Conservation (phyloP, 2,113 vertebrate species). For the Caranx melampygus region DNA sequence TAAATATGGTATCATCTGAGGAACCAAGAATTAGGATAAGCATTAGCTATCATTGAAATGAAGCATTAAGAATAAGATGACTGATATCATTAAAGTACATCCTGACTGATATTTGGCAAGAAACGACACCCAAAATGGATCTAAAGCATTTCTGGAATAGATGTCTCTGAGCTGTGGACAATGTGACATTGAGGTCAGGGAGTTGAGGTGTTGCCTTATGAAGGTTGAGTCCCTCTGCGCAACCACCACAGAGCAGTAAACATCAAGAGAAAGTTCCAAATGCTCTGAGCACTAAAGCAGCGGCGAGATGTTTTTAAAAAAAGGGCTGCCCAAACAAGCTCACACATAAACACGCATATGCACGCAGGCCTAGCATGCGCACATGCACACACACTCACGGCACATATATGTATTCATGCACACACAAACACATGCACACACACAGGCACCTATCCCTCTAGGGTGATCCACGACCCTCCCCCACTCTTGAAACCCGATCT, state of each 20-base stretch:
- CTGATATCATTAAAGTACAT: neutral
- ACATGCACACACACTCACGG: slow-evolving; percentile 53
- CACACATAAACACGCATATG: slow-evolving; percentile 52
- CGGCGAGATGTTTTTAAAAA: slow-evolving; percentile 62
- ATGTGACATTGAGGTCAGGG: slow-evolving; percentile 40
- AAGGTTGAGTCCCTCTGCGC: slow-evolving; percentile 40
- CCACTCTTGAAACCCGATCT: slow-evolving; percentile 85
- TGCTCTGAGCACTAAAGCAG: slow-evolving; percentile 58
- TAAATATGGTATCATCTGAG: neutral
- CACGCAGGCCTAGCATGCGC: slow-evolving; percentile 46
- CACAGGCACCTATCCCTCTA: slow-evolving; percentile 81
- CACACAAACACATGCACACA: slow-evolving; percentile 48
- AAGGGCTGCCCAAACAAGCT: slow-evolving; percentile 72
- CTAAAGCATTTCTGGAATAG: slow-evolving; percentile 49
- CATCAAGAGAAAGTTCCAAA: slow-evolving; percentile 74
- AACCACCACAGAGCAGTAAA: slow-evolving; percentile 53
- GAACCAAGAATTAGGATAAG: neutral
- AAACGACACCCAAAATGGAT: slow-evolving; percentile 51
- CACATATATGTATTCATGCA: neutral
- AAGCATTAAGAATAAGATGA: neutral
- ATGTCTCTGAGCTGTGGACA: slow-evolving; percentile 32
- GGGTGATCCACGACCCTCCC: slow-evolving; percentile 78
- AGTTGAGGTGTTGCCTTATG: slow-evolving; percentile 49
- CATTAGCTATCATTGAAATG: neutral
- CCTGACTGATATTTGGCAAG: slow-evolving; percentile 1